Base-by-base conservation (phyloP, 2,888 invertebrate genomes). In the Drosophila antonietae region DNA sequence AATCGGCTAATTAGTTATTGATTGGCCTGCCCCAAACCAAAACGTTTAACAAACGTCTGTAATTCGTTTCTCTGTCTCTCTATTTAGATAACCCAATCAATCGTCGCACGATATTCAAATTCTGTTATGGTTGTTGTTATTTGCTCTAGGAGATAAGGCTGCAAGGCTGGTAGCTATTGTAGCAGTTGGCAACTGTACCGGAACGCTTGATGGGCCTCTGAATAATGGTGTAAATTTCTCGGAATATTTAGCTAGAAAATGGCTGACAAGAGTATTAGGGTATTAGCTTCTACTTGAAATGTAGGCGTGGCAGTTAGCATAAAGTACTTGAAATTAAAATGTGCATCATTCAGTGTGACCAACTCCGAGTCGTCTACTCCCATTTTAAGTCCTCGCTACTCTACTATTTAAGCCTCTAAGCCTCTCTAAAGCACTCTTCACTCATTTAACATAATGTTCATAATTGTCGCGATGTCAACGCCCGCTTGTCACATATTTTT, bases 1-100 rank as follows among this genome's bases (percentile, higher is more conserved):
- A 84, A 85, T 63, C 75, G 59, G 52, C 88, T 84, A 88, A 84
- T 84, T 88, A 76, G 88, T 73, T 84, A 88, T 76, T 86, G 84
- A 84, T 84, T 85, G 69, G 75, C 0, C 18, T 18, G 31, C 33
- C 51, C 39, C 58, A 61, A 80, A 80, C 68, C 74, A 63, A 75
- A 85, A 62, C 74, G 74, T 62, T 76, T 61, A 58, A 20, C 55
- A 67, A 56, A 56, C 55, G n/a, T 28, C 67, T 28, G 23, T 20
- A 44, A 44, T 12, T 44, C 12, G 20, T 20, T 18, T 33, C 15
- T 10, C 53, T 18, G 5, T 55, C 71, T 18, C 8, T 55, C 71
- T 72, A 75, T 80, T 78, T 73, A 88, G 84, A 84, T 84, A 84
- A 73, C 66, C 53, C 68, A 18, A 12, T 43, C 68, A 18, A 8